A percentile compares a stretch with the other conserved stretches of the same genome.
These are phyloP conservation scores for Metridium senile DNA, from an alignment of 92 coral and sea anemone genomes.

Conservation along the genomic window DNA sequence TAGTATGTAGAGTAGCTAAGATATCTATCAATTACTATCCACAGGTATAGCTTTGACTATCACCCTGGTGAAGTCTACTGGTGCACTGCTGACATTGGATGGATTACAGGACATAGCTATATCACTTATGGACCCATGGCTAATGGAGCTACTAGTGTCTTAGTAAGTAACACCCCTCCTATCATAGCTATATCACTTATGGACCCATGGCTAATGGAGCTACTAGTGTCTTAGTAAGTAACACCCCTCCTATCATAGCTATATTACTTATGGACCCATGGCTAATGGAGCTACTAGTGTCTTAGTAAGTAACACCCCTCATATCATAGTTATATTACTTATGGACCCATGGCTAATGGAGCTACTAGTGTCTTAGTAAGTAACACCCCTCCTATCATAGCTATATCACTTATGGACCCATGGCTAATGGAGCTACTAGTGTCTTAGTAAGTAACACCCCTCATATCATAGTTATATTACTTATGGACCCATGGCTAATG, in stretches of 20 bases:
- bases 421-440: constrained; percentile 96
- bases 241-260: constrained; percentile 50
- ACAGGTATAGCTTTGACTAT: constrained; percentile 92
- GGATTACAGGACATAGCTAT: constrained; percentile 99
- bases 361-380: constrained; percentile 97
- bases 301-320: constrained; percentile 51
- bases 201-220: constrained; percentile 97
- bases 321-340: constrained; percentile 82
- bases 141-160: constrained; percentile 96
- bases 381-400: constrained; percentile 42
- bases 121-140: constrained; percentile 98
- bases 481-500: constrained; percentile 95
- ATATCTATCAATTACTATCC: background rate
- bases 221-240: constrained; percentile 89
- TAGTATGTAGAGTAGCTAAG: background rate
- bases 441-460: constrained; percentile 64
- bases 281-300: constrained; percentile 97
- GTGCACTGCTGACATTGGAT: constrained; percentile 99
- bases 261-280: constrained; percentile 93
- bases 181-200: constrained; percentile 87
- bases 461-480: constrained; percentile 83
- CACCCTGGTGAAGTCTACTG: constrained; percentile 97
- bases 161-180: constrained; percentile 48
- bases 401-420: constrained; percentile 91
- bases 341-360: constrained; percentile 94